A percentile compares a stretch with the other conserved stretches of the same genome.
phyloP scores from a whole-genome alignment of 2,797 vertebrate genomes.

The Iguana delicatissima region DNA sequence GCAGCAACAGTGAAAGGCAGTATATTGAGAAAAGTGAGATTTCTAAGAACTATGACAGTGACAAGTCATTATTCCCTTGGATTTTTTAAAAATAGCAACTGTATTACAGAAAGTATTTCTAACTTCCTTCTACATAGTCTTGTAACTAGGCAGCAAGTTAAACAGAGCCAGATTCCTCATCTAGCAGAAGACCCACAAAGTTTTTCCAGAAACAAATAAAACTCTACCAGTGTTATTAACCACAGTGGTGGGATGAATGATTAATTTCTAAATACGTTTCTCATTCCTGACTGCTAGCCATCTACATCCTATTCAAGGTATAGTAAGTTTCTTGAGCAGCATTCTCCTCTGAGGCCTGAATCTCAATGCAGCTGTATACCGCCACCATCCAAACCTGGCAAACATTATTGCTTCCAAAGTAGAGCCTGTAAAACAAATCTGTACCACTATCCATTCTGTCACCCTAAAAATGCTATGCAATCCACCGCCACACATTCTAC shows the following conservation, averaged over 20 bases:
- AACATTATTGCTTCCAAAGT: not conserved
- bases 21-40: not conserved
- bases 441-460: no score
- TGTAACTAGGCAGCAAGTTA: not conserved
- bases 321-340: not conserved
- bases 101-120: not conserved
- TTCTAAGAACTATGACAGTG: not conserved
- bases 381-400: not conserved
- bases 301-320: not conserved
- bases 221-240: not conserved
- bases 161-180: not conserved
- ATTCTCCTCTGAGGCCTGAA: not conserved
- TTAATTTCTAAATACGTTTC: not conserved
- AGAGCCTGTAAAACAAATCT: no score
- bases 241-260: not conserved
- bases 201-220: not conserved
- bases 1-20: not conserved
- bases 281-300: not conserved
- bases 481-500: not conserved
- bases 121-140: not conserved
- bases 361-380: not conserved
- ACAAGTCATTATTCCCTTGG: not conserved
- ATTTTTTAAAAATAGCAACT: not conserved
- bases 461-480: not conserved
- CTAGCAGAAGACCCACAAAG: not conserved